Evolutionary conservation across 2,113 vertebrate genomes (phyloP).

Genomic region (rabbit (Oryctolagus cuniculus)): DNA sequence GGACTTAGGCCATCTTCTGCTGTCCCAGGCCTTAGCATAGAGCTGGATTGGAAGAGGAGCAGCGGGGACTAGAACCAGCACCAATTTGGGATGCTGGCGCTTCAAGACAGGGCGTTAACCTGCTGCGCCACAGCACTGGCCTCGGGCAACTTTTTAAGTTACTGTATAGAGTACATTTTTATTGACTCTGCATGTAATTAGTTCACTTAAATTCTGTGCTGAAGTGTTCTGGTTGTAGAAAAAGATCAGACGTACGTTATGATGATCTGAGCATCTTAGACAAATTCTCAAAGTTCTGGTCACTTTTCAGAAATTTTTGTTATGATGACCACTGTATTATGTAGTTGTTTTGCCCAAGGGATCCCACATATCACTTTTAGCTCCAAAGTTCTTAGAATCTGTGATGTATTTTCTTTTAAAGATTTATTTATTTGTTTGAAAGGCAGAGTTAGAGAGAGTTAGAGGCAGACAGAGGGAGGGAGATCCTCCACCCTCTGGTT

Average conservation of each 20-base stretch:
- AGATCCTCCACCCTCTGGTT: no score
- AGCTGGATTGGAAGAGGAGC: no score
- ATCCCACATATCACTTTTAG: not conserved
- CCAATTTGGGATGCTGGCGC: no score
- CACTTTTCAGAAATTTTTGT: conserved; percentile 37
- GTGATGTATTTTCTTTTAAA: not conserved
- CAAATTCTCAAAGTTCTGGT: conserved; percentile 34
- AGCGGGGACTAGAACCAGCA: no score
- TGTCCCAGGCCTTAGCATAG: no score
- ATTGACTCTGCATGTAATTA: not conserved
- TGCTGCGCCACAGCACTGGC: no score
- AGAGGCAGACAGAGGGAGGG: no score
- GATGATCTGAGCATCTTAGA: not conserved
- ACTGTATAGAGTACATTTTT: conserved; percentile 20
- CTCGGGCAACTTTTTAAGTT: not conserved
- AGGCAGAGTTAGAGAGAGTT: no score
- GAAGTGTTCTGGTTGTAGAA: not conserved
- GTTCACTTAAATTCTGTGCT: conserved; percentile 28
- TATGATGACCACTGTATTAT: not conserved
- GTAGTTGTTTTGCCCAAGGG: not conserved
- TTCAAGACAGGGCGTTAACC: no score
- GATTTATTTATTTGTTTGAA: not conserved
- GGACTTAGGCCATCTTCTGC: no score
- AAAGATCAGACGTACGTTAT: conserved; percentile 15
- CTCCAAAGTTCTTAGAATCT: conserved; percentile 33